Percentiles rank a stretch among this genome's conserved stretches.
Conservation (phyloP, 2,888 invertebrate genomes). For the Patella ulyssiponensis region DNA sequence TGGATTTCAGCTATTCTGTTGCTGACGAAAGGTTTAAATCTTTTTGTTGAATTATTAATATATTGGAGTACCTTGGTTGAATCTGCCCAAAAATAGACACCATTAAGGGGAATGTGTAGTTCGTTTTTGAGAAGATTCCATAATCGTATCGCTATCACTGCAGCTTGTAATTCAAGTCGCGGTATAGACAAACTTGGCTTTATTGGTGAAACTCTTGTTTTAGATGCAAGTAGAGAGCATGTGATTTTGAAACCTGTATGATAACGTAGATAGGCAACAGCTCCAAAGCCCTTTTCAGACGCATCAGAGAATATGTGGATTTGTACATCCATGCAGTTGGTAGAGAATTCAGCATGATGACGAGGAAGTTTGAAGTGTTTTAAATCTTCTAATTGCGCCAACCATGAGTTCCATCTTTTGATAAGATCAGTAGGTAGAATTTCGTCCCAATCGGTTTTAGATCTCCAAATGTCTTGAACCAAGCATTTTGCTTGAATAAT, state of each 20-base stretch:
- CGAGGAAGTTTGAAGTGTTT: neutral
- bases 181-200: slow-evolving; percentile 12
- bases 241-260: neutral
- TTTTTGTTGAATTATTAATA: slow-evolving; percentile 13
- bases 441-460: neutral
- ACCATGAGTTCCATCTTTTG: neutral
- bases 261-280: slow-evolving; percentile 1
- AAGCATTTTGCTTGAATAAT: neutral
- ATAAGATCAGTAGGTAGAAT: neutral
- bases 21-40: slow-evolving; percentile 14
- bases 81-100: neutral
- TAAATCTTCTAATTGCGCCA: neutral
- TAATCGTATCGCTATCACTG: slow-evolving; percentile 8
- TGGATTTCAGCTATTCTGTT: slow-evolving; percentile 14
- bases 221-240: slow-evolving; percentile 6
- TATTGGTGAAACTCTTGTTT: slow-evolving; percentile 13
- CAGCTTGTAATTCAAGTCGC: slow-evolving; percentile 13
- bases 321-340: neutral
- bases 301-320: slow-evolving; percentile 13
- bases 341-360: neutral
- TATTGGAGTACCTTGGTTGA: slow-evolving; percentile 8
- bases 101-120: neutral
- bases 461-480: too few relatives aligned
- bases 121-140: slow-evolving; percentile 5
- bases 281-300: slow-evolving; percentile 6